Conservation (phyloP, 2,888 invertebrate species). For the Dromius quadrimaculatus region DNA sequence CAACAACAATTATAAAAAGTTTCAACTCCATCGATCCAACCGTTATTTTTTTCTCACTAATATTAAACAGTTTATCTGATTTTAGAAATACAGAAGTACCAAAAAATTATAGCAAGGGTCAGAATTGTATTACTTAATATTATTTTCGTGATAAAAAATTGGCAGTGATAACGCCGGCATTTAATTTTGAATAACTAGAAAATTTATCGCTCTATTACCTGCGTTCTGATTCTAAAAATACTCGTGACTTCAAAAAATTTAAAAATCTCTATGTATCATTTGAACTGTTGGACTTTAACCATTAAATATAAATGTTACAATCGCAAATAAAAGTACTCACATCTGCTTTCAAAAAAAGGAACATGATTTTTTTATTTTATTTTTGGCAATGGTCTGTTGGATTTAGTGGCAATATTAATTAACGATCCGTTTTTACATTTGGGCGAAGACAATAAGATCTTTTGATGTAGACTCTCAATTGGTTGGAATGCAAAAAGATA, state of each 20-base stretch:
- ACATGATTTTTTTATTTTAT: constrained; percentile 21
- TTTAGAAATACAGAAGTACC: no score
- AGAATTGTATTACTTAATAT: no score
- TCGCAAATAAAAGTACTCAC: constrained; percentile 9
- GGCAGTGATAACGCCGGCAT: no score
- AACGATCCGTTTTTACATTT: not conserved
- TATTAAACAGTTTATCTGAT: no score
- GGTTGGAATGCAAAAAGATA: not conserved
- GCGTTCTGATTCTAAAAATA: no score
- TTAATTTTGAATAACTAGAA: no score
- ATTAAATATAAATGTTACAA: not conserved
- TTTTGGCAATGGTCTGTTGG: constrained; percentile 6
- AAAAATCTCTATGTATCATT: not conserved
- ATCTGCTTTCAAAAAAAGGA: not conserved
- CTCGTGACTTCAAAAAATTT: constrained; percentile 4
- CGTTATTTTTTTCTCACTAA: no score
- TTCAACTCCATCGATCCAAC: no score
- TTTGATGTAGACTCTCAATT: constrained; percentile 10
- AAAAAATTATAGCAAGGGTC: no score
- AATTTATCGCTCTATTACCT: no score
- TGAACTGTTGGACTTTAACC: not conserved
- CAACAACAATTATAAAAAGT: no score
- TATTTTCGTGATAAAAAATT: no score
- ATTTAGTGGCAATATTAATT: not conserved
- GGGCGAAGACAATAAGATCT: not conserved